These are phyloP conservation scores for Ceratina calcarata DNA, from an alignment of 1,140 invertebrate genomes.

Conservation along the genomic window DNA sequence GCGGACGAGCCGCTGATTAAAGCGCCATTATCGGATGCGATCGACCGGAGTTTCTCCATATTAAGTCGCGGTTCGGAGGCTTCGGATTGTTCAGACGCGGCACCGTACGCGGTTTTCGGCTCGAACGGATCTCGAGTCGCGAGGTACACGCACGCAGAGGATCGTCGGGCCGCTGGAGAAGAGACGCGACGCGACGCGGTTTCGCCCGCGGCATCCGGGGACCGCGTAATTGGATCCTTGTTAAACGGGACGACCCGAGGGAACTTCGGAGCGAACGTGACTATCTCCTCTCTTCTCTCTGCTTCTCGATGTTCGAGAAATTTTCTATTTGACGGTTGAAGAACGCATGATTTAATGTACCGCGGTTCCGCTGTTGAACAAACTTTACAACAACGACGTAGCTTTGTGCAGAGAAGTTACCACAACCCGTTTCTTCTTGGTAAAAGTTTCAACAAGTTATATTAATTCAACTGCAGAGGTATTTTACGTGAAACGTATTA, in stretches of 20 bases:
- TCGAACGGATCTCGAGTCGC: not conserved
- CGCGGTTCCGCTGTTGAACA: not conserved
- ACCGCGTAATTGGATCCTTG: constrained; percentile 37
- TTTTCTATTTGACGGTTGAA: not conserved
- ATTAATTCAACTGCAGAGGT: too few species aligned
- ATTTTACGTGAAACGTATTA: too few species aligned
- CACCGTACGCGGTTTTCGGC: not conserved
- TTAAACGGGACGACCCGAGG: not conserved
- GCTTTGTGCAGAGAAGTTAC: not conserved
- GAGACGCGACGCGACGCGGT: not conserved
- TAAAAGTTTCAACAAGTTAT: too few species aligned
- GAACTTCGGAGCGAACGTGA: not conserved
- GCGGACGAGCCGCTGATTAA: constrained; percentile 13
- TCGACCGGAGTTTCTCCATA: constrained; percentile 23
- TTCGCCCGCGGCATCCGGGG: not conserved
- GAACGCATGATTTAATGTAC: not conserved
- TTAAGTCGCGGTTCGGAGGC: constrained; percentile 25
- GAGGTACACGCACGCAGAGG: not conserved
- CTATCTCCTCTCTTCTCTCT: not conserved
- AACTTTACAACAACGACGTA: not conserved
- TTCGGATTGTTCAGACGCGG: not conserved
- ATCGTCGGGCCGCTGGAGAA: not conserved
- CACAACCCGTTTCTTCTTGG: too few species aligned
- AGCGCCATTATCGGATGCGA: constrained; percentile 4
- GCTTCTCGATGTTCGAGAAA: not conserved